Evolutionary conservation across 2,888 invertebrate genomes (phyloP), one percentile per base, ranked within the genome.

Genomic region (Alloscopus bannaensis): DNA sequence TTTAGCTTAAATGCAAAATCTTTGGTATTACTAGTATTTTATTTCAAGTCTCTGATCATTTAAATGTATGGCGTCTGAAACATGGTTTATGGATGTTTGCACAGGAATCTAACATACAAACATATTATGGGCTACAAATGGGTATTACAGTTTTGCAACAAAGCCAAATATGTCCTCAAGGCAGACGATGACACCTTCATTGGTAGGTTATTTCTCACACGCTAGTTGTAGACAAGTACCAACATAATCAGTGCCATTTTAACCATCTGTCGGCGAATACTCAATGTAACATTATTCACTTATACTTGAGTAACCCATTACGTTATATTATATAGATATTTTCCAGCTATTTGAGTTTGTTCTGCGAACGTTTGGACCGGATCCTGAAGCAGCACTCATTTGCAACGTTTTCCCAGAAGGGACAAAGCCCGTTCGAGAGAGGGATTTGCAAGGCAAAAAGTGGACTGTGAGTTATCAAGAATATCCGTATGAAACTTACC

Each of bases 161-260:
- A 76, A 13, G 83, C 86, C 3, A 84, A 83, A 4, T 87, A 84
- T 57, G 69, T 86, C 20, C 68, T 87, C 28, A 87, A 87, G 68
- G 81, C 84, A 40, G 87, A 87, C 55, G 87, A 87, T 66, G 87
- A 87, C 69, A 83, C 84, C n/a, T 86, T 85, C 81, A 82, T n/a
- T n/a, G n/a, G n/a, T n/a, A n/a, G n/a, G n/a, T n/a, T n/a, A n/a
- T n/a, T n/a, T n/a, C n/a, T n/a, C n/a, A n/a, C n/a, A n/a, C n/a
- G n/a, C n/a, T n/a, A n/a, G n/a, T n/a, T n/a, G n/a, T n/a, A n/a
- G n/a, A n/a, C n/a, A n/a, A n/a, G n/a, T n/a, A n/a, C n/a, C n/a
- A n/a, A n/a, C n/a, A n/a, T n/a, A n/a, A n/a, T n/a, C n/a, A n/a
- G n/a, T n/a, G n/a, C n/a, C n/a, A n/a, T n/a, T n/a, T n/a, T n/a